Evolutionary conservation across 1,140 invertebrate species (phyloP).

Genomic region (Sitophilus oryzae): DNA sequence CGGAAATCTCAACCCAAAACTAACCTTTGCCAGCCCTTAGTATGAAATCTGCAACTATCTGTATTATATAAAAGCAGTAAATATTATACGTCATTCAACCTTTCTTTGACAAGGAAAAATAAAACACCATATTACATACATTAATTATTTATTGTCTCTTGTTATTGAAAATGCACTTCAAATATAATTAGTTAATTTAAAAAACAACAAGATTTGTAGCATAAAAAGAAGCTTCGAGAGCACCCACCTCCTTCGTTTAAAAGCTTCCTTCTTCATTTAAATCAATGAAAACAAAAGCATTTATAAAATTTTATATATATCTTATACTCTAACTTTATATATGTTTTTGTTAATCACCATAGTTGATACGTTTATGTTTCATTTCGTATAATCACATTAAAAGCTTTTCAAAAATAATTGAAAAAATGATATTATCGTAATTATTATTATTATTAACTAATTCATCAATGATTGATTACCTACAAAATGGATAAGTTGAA

Average conservation of each 20-base stretch:
- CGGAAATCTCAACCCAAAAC: too few species aligned
- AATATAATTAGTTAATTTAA: constrained; percentile 37
- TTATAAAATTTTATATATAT: constrained; percentile 31
- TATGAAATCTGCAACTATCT: not conserved
- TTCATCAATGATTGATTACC: too few species aligned
- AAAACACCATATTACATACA: constrained; percentile 23
- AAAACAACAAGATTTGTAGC: constrained; percentile 16
- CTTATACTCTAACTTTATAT: constrained; percentile 29
- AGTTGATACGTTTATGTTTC: constrained; percentile 45
- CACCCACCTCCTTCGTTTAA: not conserved
- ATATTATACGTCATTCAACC: too few species aligned
- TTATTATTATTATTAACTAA: too few species aligned
- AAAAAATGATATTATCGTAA: not conserved
- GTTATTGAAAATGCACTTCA: constrained; percentile 45
- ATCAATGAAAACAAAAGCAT: constrained; percentile 25
- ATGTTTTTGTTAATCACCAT: constrained; percentile 41
- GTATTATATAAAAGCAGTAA: too few species aligned
- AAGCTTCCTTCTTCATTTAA: not conserved
- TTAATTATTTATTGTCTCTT: constrained; percentile 45
- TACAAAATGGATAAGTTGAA: constrained; percentile 18
- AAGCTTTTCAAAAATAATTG: constrained; percentile 18
- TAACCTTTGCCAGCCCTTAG: too few species aligned
- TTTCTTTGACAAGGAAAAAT: too few species aligned
- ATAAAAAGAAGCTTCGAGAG: not conserved
- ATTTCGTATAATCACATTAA: constrained; percentile 41